phyloP scores from a whole-genome alignment of 2,113 vertebrate species.

The Calidris pugnax region DNA sequence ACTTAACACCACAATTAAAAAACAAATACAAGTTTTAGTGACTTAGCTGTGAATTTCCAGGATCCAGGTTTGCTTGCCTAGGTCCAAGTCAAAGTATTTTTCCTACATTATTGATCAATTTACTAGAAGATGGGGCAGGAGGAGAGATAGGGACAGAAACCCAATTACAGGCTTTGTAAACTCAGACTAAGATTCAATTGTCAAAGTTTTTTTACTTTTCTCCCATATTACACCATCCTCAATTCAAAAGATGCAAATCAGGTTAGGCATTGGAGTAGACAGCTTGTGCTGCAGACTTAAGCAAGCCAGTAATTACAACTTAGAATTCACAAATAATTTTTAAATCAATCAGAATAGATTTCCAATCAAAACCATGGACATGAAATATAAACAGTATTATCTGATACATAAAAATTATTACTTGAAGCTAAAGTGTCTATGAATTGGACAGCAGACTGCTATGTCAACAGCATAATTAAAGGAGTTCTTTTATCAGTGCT shows the following conservation, averaged over 20 bases:
- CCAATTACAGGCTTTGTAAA: background rate
- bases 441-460: background rate
- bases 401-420: background rate
- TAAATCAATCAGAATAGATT: background rate
- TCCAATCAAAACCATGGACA: background rate
- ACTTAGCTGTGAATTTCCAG: background rate
- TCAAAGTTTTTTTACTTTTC: background rate
- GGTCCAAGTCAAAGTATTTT: background rate
- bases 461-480: background rate
- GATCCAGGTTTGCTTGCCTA: background rate
- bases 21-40: background rate
- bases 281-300: background rate
- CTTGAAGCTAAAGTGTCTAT: background rate
- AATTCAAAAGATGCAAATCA: background rate
- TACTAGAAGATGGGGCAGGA: background rate
- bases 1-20: background rate
- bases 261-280: background rate
- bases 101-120: background rate
- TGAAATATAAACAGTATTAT: background rate
- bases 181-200: background rate
- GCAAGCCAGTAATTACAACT: background rate
- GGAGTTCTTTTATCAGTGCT: background rate
- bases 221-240: background rate
- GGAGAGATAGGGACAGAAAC: background rate
- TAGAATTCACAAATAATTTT: background rate